Base-by-base conservation (phyloP, 2,888 invertebrate genomes). In the Pandemis cinnamomeana region DNA sequence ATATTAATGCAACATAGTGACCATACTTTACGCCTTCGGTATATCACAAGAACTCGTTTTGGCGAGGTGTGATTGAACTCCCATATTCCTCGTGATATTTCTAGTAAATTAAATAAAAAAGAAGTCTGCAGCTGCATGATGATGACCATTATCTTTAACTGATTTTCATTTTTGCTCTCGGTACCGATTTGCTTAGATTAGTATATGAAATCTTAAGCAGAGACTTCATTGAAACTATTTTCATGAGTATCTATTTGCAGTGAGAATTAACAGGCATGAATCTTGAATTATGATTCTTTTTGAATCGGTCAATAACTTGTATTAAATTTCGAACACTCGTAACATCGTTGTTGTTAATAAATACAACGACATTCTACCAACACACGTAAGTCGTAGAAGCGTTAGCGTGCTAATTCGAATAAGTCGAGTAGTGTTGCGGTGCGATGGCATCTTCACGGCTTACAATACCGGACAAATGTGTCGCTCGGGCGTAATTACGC, bases 401-500 rank as follows among this genome's bases (percentile, higher is more conserved):
- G 82, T 82, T 82, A 91, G 88, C 80, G 84, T 82, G 89, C 93
- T 93, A 93, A 94, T 94, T 93, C 91, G 90, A 90, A 89, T 86
- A 86, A 89, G 88, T 84, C 86, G 83, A 83, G 80, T 80, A 84
- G 90, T 89, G 90, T 89, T 78, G 87, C 82, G 81, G 82, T 79
- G 87, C 88, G 93, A 93, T 92, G 91, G 89, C 90, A 94, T 94
- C 93, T 94, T 92, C 92, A 89, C 91, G 90, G 93, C 90, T 89
- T 91, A 91, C 92, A 91, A 92, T 92, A 91, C 91, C 91, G 90
- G 93, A 93, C 93, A 92, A 93, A 93, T 92, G 93, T 93, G 93
- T 92, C 90, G 93, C 88, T 82, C 84, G 82, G 87, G 81, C 84
- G 90, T 92, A 92, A 93, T 92, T 92, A 92, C 90, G 87, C 80